Evolutionary conservation across 2,113 vertebrate genomes (phyloP).

Genomic region (Aramus guarauna): DNA sequence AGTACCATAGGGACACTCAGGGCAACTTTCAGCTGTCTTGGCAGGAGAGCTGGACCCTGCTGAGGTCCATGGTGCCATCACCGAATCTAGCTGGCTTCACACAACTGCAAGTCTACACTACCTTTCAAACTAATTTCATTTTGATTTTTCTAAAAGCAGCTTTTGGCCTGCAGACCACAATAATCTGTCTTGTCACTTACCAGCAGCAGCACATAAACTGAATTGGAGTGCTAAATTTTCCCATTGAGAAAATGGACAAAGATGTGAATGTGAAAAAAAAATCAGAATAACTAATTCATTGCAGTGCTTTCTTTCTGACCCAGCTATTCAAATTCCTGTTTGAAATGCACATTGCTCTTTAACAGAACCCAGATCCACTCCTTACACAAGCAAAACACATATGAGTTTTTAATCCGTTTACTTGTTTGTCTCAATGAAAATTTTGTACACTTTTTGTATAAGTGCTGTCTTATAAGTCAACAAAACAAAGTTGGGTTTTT

Average conservation of each 20-base stretch:
- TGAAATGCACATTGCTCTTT: background rate
- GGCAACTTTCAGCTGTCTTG: background rate
- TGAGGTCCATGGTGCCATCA: background rate
- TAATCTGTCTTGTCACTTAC: constrained; percentile 10
- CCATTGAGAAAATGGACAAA: constrained; percentile 4
- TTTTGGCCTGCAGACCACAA: constrained; percentile 21
- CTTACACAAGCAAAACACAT: background rate
- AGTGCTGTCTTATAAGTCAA: background rate
- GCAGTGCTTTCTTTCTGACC: background rate
- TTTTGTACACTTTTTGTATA: background rate
- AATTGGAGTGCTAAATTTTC: constrained; percentile 33
- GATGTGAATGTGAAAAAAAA: background rate
- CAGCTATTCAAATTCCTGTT: background rate
- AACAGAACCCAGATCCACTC: background rate
- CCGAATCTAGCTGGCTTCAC: background rate
- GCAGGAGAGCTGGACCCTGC: background rate
- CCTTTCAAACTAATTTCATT: background rate
- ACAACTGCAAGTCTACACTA: background rate
- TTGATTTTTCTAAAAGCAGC: background rate
- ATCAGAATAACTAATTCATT: background rate
- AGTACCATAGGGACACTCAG: background rate
- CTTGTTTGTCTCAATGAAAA: background rate
- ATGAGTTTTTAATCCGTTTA: background rate
- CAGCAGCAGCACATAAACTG: constrained; percentile 5
- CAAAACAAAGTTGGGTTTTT: background rate